Base-by-base conservation (phyloP, 1,140 invertebrate genomes). In the Apolygus lucorum region DNA sequence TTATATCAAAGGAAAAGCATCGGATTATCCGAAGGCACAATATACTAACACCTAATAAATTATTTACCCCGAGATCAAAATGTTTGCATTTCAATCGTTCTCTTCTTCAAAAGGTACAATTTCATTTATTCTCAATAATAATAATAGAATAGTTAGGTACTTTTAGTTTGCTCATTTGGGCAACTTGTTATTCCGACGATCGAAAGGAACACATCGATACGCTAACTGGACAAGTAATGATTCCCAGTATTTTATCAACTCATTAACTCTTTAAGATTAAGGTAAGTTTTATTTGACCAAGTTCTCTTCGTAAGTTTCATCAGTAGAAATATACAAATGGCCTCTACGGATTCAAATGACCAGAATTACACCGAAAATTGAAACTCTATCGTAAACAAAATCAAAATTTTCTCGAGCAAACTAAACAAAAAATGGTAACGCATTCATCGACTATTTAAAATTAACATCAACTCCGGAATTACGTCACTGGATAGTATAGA, bases 11-110 rank as follows among this genome's bases (percentile, higher is more conserved):
- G 22, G 22, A 59, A 59, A 17, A 59, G 54, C 13, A 59, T 59
- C 54, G 54, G 22, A 59, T 59, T 59, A 59, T 59, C 22, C 22
- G 54, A 13, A 59, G 54, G 54, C 54, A 59, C 54, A 24, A 14
- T 59, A 59, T 24, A 59, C 54, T 59, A 59, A 59, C n/a, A 49
- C 22, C 54, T 59, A 59, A 59, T 49, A 59, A 59, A 59, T 59
- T 59, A 42, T 4, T 42, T 42, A 8, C 22, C 4, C 54, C 54
- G 54, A 59, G 54, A 59, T 59, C 54, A 59, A 59, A 13, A 59
- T 4, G 11, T 4, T 59, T 49, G 34, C 22, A 59, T 13, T 59
- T 59, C 54, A 59, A 13, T 59, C 2, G 11, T 4, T 49, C 8
- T 49, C 34, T 49, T 49, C 34, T 49, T 49, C 34, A 49, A 11